These are phyloP conservation scores for Fragum fragum DNA, from an alignment of 2,888 invertebrate genomes.

Conservation along the genomic window DNA sequence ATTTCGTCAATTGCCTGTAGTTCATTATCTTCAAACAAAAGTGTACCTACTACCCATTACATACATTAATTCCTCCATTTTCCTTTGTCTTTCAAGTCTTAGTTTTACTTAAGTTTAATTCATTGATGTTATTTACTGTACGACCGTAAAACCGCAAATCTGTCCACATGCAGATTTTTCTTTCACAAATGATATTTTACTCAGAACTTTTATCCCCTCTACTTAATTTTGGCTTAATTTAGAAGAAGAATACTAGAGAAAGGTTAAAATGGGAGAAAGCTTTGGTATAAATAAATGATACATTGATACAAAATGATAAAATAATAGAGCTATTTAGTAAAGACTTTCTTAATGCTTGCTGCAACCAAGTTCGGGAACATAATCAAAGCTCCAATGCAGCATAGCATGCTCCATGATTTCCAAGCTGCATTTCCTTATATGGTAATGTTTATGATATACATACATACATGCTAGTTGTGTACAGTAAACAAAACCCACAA, in stretches of 20 bases:
- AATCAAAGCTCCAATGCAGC: slow-evolving; percentile 6
- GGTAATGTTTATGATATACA: slow-evolving; percentile 7
- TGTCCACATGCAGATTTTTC: too few relatives aligned
- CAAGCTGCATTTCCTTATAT: slow-evolving; percentile 22
- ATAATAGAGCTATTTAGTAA: slow-evolving; percentile 11
- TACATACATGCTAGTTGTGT: slow-evolving; percentile 20
- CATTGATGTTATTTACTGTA: too few relatives aligned
- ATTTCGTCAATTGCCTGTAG: too few relatives aligned
- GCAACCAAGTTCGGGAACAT: not conserved
- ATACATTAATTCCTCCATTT: too few relatives aligned
- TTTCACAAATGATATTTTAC: too few relatives aligned
- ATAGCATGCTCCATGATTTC: slow-evolving; percentile 8
- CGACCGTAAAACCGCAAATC: too few relatives aligned
- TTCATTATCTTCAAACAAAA: too few relatives aligned
- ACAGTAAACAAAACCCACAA: slow-evolving; percentile 33
- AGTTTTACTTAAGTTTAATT: too few relatives aligned
- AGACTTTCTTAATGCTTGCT: slow-evolving; percentile 9
- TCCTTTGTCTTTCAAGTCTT: too few relatives aligned
- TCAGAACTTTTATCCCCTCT: too few relatives aligned
- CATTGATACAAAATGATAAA: slow-evolving; percentile 2
- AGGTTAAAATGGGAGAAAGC: slow-evolving; percentile 10
- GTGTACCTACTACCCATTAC: too few relatives aligned
- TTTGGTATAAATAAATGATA: not conserved
- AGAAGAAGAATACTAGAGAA: not conserved
- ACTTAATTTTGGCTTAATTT: too few relatives aligned